Conservation (phyloP, 2,888 invertebrate genomes). For the Pollenia labialis region DNA sequence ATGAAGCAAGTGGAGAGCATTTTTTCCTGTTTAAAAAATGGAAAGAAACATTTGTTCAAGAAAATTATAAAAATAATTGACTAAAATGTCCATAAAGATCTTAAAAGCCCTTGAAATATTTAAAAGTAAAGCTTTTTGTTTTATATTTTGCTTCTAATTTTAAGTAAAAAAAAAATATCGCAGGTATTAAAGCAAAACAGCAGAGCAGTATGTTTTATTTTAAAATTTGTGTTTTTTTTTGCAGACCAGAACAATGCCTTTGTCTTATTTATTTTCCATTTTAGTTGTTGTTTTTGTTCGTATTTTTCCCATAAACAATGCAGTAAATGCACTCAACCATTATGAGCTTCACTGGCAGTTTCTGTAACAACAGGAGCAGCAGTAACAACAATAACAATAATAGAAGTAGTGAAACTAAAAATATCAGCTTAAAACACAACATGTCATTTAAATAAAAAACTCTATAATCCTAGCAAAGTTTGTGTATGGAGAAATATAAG, state of each 20-base stretch:
- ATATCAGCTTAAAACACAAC: constrained; percentile 54
- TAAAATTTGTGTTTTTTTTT: constrained; percentile 8
- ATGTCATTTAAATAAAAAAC: constrained; percentile 59
- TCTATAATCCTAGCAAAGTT: constrained; percentile 46
- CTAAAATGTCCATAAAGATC: too few relatives aligned
- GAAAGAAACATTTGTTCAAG: neutral
- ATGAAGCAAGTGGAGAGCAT: neutral
- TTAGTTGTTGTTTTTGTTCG: neutral
- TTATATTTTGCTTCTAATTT: neutral
- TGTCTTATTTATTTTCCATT: neutral
- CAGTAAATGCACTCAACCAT: constrained; percentile 56
- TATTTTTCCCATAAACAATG: constrained; percentile 37
- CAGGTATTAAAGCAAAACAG: neutral
- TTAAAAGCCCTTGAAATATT: too few relatives aligned
- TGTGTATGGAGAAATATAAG: neutral
- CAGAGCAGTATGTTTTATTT: neutral
- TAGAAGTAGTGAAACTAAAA: constrained; percentile 20
- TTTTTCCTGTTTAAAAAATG: neutral
- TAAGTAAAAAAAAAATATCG: neutral
- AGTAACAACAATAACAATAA: constrained; percentile 26
- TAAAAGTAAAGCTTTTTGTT: neutral
- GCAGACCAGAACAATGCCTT: constrained; percentile 47
- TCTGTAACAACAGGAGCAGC: constrained; percentile 7
- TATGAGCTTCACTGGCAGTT: constrained; percentile 42
- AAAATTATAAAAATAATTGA: too few relatives aligned